A percentile compares a stretch with the other conserved stretches of the same genome.
phyloP scores from a whole-genome alignment of 2,113 vertebrate genomes.

The Prinia subflava region DNA sequence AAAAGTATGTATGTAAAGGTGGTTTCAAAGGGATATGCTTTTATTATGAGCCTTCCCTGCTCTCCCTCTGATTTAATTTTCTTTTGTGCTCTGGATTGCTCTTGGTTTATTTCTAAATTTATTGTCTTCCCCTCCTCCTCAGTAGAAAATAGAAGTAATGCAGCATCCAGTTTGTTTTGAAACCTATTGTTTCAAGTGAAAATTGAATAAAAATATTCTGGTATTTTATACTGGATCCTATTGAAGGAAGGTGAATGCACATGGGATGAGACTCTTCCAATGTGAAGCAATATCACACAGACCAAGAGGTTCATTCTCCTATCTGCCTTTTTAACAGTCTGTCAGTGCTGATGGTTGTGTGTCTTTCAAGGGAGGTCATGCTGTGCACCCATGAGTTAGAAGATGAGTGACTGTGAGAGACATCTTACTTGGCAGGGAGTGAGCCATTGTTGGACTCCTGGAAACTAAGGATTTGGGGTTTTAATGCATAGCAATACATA shows the following conservation, averaged over 20 bases:
- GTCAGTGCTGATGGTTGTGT: neutral
- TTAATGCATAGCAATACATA: no score
- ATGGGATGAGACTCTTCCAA: neutral
- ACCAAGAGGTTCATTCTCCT: neutral
- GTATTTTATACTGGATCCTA: neutral
- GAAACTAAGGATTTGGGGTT: no score
- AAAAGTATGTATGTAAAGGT: neutral
- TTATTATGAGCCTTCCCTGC: neutral
- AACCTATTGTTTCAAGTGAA: neutral
- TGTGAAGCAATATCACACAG: neutral
- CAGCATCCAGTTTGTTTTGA: conserved; percentile 41
- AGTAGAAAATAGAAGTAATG: neutral
- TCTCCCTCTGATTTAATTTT: conserved; percentile 30
- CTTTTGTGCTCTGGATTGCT: neutral
- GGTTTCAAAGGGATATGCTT: conserved; percentile 19
- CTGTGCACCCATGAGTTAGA: neutral
- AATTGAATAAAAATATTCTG: neutral
- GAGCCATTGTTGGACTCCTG: no score
- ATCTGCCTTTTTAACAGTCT: neutral
- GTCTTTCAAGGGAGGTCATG: neutral
- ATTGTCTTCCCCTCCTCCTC: neutral
- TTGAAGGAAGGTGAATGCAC: neutral
- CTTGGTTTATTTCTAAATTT: conserved; percentile 37
- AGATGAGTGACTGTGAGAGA: neutral
- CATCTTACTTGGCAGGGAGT: neutral